Conservation (phyloP, 2,888 invertebrate genomes). For the Danaus chrysippus region DNA sequence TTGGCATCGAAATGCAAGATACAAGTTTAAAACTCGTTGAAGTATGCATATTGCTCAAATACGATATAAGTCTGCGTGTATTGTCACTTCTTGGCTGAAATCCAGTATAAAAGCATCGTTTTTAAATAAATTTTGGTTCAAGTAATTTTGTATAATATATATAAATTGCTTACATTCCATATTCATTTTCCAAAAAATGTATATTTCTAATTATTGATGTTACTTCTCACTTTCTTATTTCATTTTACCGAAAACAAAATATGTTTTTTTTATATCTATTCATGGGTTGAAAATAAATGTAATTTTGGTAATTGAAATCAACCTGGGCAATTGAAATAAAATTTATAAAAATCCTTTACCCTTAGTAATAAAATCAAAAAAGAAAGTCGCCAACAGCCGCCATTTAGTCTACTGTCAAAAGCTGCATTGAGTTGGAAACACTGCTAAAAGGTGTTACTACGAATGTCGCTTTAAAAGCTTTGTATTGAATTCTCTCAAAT, state of each 20-base stretch:
- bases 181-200: no score
- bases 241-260: no score
- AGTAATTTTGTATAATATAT: background rate
- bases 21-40: conserved; percentile 22
- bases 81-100: conserved; percentile 23
- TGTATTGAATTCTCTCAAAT: background rate
- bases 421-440: background rate
- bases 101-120: conserved; percentile 19
- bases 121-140: conserved; percentile 4
- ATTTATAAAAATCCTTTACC: background rate
- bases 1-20: conserved; percentile 13
- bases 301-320: background rate
- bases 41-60: conserved; percentile 25
- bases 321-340: background rate
- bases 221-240: no score
- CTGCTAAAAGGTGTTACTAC: background rate
- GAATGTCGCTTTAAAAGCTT: background rate
- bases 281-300: background rate
- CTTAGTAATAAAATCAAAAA: background rate
- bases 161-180: background rate
- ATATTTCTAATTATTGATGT: no score
- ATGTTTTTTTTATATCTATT: background rate
- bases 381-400: background rate
- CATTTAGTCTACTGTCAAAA: background rate
- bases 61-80: conserved; percentile 21